These are phyloP conservation scores for Osmerus mordax DNA, from an alignment of 2,113 vertebrate species.

Conservation along the genomic window DNA sequence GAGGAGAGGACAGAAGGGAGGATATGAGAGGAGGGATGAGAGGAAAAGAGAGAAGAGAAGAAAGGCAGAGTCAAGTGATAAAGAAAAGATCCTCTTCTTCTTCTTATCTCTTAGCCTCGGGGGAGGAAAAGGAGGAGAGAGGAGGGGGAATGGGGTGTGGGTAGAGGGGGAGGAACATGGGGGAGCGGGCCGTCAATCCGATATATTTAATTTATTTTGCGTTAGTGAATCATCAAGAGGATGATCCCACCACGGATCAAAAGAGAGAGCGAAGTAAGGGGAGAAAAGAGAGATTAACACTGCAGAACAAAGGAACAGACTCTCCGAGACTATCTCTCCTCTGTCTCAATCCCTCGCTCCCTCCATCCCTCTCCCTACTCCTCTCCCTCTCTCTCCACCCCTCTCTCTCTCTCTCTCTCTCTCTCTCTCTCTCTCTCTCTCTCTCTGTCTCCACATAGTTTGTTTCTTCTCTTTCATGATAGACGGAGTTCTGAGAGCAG, in stretches of 20 bases:
- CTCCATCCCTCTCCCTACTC: slow-evolving; percentile 29
- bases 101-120: slow-evolving; percentile 41
- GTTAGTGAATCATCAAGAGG: slow-evolving; percentile 71
- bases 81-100: neutral
- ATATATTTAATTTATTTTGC: slow-evolving; percentile 74
- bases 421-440: neutral
- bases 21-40: slow-evolving; percentile 15
- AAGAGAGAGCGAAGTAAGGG: slow-evolving; percentile 56
- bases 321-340: slow-evolving; percentile 22
- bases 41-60: slow-evolving; percentile 33
- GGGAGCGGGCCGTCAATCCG: slow-evolving; percentile 58
- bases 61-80: slow-evolving; percentile 43
- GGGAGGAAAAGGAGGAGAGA: slow-evolving; percentile 44
- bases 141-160: slow-evolving; percentile 37
- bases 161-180: slow-evolving; percentile 11
- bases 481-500: neutral
- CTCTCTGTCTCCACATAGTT: slow-evolving; percentile 16
- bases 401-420: too few relatives aligned
- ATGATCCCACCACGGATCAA: slow-evolving; percentile 72
- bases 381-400: slow-evolving; percentile 32
- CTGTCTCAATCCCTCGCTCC: neutral
- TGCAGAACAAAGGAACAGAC: slow-evolving; percentile 58
- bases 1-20: slow-evolving; percentile 9
- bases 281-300: slow-evolving; percentile 63
- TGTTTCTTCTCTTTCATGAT: neutral